Conservation (phyloP, 1,140 invertebrate species). For the Drosophila jambulina region DNA sequence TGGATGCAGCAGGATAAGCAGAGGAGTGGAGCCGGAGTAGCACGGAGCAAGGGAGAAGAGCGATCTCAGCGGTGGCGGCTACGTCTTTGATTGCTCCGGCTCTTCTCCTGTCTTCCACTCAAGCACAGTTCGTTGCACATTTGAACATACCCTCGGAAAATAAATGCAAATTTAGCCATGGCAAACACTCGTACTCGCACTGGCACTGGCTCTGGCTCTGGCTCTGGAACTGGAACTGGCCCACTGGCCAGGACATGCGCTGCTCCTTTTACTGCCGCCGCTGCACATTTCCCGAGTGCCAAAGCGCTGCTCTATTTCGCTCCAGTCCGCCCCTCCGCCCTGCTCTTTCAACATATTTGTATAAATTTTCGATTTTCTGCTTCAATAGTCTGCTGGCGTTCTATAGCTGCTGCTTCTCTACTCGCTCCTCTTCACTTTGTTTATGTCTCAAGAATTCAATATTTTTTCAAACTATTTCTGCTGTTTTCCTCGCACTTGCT, state of each 20-base stretch:
- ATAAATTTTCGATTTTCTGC: slow-evolving; percentile 83
- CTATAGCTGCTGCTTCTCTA: slow-evolving; percentile 12
- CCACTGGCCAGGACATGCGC: slow-evolving; percentile 53
- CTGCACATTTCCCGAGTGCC: slow-evolving; percentile 70
- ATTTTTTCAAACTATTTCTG: slow-evolving; percentile 72
- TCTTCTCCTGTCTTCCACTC: slow-evolving; percentile 64
- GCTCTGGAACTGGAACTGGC: background rate
- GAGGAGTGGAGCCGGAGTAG: slow-evolving; percentile 2
- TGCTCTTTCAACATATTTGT: slow-evolving; percentile 76
- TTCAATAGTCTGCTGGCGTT: slow-evolving; percentile 67
- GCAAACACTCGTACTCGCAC: slow-evolving; percentile 55
- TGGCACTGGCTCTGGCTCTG: slow-evolving; percentile 4
- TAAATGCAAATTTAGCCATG: slow-evolving; percentile 79
- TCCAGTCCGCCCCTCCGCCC: slow-evolving; percentile 9
- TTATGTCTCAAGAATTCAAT: slow-evolving; percentile 81
- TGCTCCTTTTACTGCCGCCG: slow-evolving; percentile 71
- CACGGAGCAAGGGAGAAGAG: slow-evolving; percentile 4
- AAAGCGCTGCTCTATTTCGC: slow-evolving; percentile 25
- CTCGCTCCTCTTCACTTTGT: slow-evolving; percentile 69
- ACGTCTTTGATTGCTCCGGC: slow-evolving; percentile 69
- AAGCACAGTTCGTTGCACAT: slow-evolving; percentile 80
- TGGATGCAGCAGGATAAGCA: slow-evolving; percentile 21
- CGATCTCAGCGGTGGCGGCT: slow-evolving; percentile 48
- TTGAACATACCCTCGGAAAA: slow-evolving; percentile 81
- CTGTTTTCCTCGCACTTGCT: slow-evolving; percentile 53